Evolutionary conservation across 2,797 vertebrate genomes (phyloP).

Genomic region (Graptemys geographica): DNA sequence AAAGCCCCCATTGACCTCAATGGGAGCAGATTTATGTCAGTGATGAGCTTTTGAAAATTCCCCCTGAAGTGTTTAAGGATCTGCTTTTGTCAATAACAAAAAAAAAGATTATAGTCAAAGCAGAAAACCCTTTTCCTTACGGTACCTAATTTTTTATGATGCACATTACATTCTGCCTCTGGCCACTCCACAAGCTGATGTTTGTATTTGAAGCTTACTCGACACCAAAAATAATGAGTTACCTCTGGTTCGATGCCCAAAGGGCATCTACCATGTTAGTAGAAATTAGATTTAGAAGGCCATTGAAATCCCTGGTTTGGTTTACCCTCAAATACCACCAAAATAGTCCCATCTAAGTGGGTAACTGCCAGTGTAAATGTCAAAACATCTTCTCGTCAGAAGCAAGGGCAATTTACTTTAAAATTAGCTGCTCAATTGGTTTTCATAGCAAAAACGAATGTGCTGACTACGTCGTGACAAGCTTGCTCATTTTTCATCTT

Average conservation of each 20-base stretch:
- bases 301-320: conserved; percentile 40
- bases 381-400: conserved; percentile 25
- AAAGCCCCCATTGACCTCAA: not conserved
- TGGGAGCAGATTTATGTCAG: not conserved
- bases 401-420: conserved; percentile 58
- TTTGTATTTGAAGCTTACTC: conserved; percentile 5
- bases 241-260: not conserved
- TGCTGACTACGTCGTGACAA: conserved; percentile 3
- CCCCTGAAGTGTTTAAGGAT: conserved; percentile 10
- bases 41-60: not conserved
- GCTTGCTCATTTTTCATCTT: conserved; percentile 42
- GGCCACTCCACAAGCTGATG: conserved; percentile 18
- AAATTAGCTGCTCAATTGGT: conserved; percentile 56
- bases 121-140: conserved; percentile 35
- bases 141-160: conserved; percentile 11
- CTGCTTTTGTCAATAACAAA: conserved; percentile 44
- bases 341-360: conserved; percentile 46
- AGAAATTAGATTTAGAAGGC: not conserved
- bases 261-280: not conserved
- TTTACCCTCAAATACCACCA: conserved; percentile 45
- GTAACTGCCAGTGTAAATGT: conserved; percentile 49
- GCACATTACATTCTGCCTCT: not conserved
- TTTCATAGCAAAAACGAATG: conserved; percentile 33
- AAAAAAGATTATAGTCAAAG: conserved; percentile 21
- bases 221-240: conserved; percentile 17